These are phyloP conservation scores for Pantala flavescens DNA, from an alignment of 1,140 invertebrate genomes.

Conservation along the genomic window DNA sequence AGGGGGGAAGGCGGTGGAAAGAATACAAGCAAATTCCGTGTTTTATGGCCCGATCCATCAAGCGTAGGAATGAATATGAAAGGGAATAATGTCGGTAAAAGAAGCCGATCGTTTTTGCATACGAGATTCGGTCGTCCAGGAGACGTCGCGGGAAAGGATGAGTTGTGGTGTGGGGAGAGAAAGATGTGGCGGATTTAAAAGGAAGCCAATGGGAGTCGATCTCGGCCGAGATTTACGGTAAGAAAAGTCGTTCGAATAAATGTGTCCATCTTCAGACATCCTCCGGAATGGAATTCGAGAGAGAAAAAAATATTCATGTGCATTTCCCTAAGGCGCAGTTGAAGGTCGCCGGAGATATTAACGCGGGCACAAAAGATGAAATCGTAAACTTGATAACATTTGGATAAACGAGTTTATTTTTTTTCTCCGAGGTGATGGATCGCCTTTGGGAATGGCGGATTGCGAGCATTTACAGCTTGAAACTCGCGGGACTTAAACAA, in stretches of 20 bases:
- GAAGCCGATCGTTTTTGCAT: neutral
- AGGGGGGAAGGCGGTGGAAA: neutral
- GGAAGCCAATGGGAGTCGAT: neutral
- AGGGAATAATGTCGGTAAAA: neutral
- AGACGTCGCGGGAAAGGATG: neutral
- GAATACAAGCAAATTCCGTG: slow-evolving; percentile 9
- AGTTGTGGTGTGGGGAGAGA: neutral
- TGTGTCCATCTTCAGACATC: neutral
- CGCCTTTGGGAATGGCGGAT: too few relatives aligned
- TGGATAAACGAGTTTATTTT: too few relatives aligned
- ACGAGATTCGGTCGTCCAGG: neutral
- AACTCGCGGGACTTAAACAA: too few relatives aligned
- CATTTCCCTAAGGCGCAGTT: too few relatives aligned
- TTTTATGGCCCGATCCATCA: slow-evolving; percentile 8
- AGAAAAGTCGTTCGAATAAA: neutral
- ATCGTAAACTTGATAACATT: too few relatives aligned
- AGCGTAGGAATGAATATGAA: slow-evolving; percentile 3
- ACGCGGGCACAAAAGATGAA: too few relatives aligned
- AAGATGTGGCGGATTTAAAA: neutral
- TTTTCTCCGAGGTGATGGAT: too few relatives aligned
- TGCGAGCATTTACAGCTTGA: too few relatives aligned
- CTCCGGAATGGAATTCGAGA: neutral
- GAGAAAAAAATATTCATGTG: neutral
- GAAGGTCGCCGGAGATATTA: too few relatives aligned
- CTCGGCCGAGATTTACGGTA: neutral